phyloP scores from a whole-genome alignment of 2,797 vertebrate species.

The Tadarida brasiliensis region DNA sequence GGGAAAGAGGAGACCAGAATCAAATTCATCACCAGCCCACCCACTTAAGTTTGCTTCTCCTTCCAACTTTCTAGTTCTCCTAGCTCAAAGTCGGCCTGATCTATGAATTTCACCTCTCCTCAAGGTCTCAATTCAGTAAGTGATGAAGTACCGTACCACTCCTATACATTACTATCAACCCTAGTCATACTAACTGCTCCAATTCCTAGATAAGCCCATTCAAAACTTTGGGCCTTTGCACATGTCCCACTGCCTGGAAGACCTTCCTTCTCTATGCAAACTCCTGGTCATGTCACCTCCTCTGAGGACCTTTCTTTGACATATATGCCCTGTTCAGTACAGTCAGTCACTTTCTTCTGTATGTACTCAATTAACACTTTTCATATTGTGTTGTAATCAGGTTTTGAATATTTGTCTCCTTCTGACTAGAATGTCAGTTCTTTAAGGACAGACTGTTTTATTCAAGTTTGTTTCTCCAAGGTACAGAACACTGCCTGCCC shows the following conservation, averaged over 20 bases:
- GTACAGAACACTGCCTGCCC: neutral
- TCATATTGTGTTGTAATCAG: neutral
- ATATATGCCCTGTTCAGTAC: neutral
- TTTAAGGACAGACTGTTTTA: neutral
- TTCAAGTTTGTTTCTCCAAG: neutral
- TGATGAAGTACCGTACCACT: neutral
- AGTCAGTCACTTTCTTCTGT: neutral
- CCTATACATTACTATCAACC: neutral
- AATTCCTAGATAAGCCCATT: neutral
- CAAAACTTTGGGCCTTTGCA: neutral
- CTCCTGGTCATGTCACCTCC: neutral
- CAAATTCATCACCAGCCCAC: neutral
- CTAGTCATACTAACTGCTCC: neutral
- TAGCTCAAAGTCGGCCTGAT: neutral
- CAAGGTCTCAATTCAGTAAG: conserved; percentile 13
- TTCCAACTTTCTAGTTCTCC: neutral
- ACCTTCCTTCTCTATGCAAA: neutral
- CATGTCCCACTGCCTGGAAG: neutral
- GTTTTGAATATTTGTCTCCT: neutral
- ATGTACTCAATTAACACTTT: neutral
- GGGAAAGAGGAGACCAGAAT: neutral
- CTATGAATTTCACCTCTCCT: conserved; percentile 29
- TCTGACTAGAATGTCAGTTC: neutral
- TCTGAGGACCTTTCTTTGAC: neutral
- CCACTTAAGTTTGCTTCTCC: neutral